phyloP scores from a whole-genome alignment of 2,888 invertebrate genomes.

The Gastrophysa polygoni region DNA sequence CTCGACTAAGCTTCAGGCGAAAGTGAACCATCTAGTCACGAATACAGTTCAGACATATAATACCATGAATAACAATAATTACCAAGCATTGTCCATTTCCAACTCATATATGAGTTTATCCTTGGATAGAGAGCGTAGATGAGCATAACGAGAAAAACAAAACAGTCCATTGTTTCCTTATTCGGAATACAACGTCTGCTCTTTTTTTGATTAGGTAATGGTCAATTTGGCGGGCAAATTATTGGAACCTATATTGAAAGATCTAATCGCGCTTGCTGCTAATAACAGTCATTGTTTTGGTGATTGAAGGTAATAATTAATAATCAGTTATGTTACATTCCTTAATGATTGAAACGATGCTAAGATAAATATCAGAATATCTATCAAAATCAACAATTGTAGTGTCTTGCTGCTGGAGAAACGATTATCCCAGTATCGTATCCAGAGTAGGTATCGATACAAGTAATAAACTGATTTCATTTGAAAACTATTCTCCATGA shows the following conservation, averaged over 20 bases:
- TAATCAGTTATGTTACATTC: neutral
- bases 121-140: slow-evolving; percentile 17
- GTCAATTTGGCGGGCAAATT: slow-evolving; percentile 13
- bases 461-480: no score
- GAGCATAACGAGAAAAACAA: slow-evolving; percentile 13
- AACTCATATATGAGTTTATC: slow-evolving; percentile 16
- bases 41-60: slow-evolving; percentile 15
- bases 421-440: no score
- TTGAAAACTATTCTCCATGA: no score
- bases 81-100: slow-evolving; percentile 3
- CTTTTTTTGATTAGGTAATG: slow-evolving; percentile 14
- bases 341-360: neutral
- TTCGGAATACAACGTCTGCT: neutral
- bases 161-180: slow-evolving; percentile 20
- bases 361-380: no score
- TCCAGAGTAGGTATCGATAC: no score
- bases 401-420: no score
- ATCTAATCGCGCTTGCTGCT: neutral
- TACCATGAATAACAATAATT: slow-evolving; percentile 10
- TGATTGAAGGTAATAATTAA: neutral
- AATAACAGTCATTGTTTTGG: slow-evolving; percentile 7
- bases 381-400: no score
- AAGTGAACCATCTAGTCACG: slow-evolving; percentile 16
- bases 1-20: neutral
- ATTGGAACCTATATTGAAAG: neutral